Evolutionary conservation across 2,888 invertebrate species (phyloP).

Genomic region (Cephonodes hylas): DNA sequence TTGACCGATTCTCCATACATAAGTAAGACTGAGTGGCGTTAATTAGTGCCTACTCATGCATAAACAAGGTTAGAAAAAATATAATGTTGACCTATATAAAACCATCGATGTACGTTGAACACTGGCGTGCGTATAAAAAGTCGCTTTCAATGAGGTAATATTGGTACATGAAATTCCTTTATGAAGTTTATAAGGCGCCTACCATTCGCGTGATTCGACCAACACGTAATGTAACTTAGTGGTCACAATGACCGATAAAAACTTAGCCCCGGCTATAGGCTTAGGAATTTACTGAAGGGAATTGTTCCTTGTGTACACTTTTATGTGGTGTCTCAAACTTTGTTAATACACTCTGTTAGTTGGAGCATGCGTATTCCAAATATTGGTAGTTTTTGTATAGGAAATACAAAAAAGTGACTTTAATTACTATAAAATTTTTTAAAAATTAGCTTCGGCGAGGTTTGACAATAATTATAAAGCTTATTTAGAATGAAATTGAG

Average conservation of each 20-base stretch:
- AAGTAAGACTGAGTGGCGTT: not conserved
- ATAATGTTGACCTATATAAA: constrained; percentile 45
- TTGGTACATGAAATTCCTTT: constrained; percentile 31
- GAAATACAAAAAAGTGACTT: no score
- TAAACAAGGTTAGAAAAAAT: constrained; percentile 35
- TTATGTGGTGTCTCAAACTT: constrained; percentile 19
- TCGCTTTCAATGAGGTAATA: constrained; percentile 34
- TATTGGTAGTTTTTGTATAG: not conserved
- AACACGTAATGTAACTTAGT: constrained; percentile 53
- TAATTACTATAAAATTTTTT: no score
- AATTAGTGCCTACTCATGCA: constrained; percentile 15
- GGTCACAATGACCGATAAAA: constrained; percentile 46
- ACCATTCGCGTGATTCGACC: constrained; percentile 42
- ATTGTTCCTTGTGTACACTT: constrained; percentile 28
- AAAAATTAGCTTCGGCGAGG: no score
- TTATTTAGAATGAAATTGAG: no score
- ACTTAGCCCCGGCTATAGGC: constrained; percentile 30
- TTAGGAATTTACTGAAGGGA: constrained; percentile 39
- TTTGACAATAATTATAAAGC: no score
- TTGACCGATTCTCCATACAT: not conserved
- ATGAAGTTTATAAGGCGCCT: constrained; percentile 43
- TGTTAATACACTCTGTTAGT: not conserved
- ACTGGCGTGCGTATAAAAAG: constrained; percentile 46
- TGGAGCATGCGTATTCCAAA: not conserved
- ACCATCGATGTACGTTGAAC: constrained; percentile 27